These are phyloP conservation scores for Poecilobothrus nobilitatus DNA, from an alignment of 2,888 invertebrate genomes.

Conservation along the genomic window DNA sequence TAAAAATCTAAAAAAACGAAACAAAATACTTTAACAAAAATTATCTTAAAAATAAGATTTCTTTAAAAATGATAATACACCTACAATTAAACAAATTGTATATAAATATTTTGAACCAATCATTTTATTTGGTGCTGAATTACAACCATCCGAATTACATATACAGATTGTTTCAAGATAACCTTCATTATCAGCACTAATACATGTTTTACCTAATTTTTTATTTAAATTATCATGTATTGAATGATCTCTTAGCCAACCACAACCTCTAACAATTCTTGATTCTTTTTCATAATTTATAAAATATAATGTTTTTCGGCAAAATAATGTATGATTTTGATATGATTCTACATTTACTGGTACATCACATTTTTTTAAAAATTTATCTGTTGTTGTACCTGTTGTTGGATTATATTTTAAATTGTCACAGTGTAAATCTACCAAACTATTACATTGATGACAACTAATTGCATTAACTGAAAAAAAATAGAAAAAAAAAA, in stretches of 20 bases:
- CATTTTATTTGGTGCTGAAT: conserved; percentile 34
- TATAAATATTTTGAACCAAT: neutral
- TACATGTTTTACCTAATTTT: conserved; percentile 44
- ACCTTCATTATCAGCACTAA: conserved; percentile 55
- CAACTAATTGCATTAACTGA: conserved; percentile 53
- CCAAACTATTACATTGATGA: conserved; percentile 65
- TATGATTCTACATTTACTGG: conserved; percentile 37
- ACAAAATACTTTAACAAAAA: too few relatives aligned
- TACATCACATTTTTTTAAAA: conserved; percentile 45
- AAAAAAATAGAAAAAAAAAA: conserved; percentile 18
- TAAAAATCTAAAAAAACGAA: too few relatives aligned
- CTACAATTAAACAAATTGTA: conserved; percentile 6
- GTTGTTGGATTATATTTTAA: conserved; percentile 48
- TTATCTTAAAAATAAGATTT: conserved; percentile 18
- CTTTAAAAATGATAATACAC: neutral
- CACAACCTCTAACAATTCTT: conserved; percentile 53
- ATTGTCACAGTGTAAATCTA: conserved; percentile 57
- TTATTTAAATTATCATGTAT: conserved; percentile 26
- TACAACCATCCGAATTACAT: conserved; percentile 55
- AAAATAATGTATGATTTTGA: conserved; percentile 45
- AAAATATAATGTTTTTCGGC: conserved; percentile 59
- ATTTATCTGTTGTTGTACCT: conserved; percentile 40
- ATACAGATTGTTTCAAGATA: conserved; percentile 55
- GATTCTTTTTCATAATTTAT: conserved; percentile 45
- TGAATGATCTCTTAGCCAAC: conserved; percentile 47